phyloP scores from a whole-genome alignment of 2,888 invertebrate genomes.

The Cylloceria caligata region DNA sequence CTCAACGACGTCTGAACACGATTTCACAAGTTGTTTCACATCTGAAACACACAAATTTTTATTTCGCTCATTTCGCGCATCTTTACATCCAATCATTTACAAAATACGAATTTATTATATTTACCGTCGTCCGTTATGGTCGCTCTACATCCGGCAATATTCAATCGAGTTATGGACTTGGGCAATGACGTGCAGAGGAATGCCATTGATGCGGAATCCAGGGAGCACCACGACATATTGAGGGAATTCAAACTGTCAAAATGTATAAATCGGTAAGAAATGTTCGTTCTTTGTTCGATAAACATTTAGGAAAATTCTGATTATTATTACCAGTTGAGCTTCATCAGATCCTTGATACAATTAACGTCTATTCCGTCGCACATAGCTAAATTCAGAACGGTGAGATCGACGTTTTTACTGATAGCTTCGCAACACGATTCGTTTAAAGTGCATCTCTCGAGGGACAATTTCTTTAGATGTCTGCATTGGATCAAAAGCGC shows the following conservation, averaged over 20 bases:
- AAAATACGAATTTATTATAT: constrained; percentile 75
- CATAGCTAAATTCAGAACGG: constrained; percentile 94
- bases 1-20: constrained; percentile 91
- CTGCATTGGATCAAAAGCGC: constrained; percentile 88
- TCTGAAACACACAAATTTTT: constrained; percentile 86
- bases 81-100: neutral
- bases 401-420: constrained; percentile 88
- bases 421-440: constrained; percentile 89
- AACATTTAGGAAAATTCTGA: constrained; percentile 3
- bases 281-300: neutral
- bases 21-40: constrained; percentile 87
- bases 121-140: constrained; percentile 91
- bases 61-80: constrained; percentile 36
- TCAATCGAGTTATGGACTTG: constrained; percentile 89
- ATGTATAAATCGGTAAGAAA: neutral
- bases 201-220: constrained; percentile 87
- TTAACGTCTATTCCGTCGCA: constrained; percentile 89
- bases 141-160: constrained; percentile 93
- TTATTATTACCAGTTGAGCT: constrained; percentile 78
- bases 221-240: constrained; percentile 93
- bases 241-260: constrained; percentile 88
- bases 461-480: constrained; percentile 91
- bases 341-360: constrained; percentile 88
- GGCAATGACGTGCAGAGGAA: constrained; percentile 88
- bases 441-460: constrained; percentile 91